phyloP scores from a whole-genome alignment of 37 sponge, comb jelly and placozoan species.

The Cladorhizidae sp. region DNA sequence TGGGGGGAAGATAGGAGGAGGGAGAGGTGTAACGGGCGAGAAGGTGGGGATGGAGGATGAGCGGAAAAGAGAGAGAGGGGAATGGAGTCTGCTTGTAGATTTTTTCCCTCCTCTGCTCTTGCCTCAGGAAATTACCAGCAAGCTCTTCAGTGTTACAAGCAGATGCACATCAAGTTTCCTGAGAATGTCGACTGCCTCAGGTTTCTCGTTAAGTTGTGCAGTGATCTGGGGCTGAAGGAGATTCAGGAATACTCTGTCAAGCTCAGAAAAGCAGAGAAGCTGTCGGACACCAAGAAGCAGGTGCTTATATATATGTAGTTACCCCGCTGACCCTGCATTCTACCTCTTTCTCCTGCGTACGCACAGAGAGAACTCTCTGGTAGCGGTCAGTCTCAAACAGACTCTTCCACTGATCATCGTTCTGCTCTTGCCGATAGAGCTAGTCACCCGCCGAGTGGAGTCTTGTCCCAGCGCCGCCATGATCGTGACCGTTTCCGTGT shows the following conservation, averaged over 20 bases:
- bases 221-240: conserved; percentile 92
- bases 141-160: conserved; percentile 87
- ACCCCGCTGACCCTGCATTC: neutral
- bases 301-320: neutral
- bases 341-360: neutral
- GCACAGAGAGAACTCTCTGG: too few species aligned
- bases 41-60: too few species aligned
- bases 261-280: conserved; percentile 91
- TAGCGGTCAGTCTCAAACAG: too few species aligned
- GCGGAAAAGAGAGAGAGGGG: too few species aligned
- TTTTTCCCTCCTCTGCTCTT: neutral
- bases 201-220: conserved; percentile 89
- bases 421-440: too few species aligned
- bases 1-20: neutral
- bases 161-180: conserved; percentile 85
- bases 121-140: conserved; percentile 90
- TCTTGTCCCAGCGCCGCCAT: too few species aligned
- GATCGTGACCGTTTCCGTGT: too few species aligned
- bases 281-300: conserved; percentile 42
- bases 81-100: too few species aligned
- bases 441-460: too few species aligned
- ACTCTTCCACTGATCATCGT: too few species aligned
- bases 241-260: conserved; percentile 78
- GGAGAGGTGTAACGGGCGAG: too few species aligned
- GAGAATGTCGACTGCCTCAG: conserved; percentile 90